Conservation (phyloP, 2,797 vertebrate genomes). For the Rachycentron canadum region DNA sequence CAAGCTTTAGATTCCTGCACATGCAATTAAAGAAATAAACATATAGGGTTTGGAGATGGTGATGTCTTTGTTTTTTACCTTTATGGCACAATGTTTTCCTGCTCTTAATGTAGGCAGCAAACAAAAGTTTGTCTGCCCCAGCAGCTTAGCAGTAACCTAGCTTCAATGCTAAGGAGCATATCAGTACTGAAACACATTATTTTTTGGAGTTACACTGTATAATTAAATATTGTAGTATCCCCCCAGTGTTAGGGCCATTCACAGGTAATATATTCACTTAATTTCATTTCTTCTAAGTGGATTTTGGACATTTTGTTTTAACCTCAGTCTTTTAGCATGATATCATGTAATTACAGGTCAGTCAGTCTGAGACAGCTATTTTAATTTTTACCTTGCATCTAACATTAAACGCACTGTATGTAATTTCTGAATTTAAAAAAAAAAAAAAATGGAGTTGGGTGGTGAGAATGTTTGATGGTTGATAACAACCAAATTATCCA, state of each 20-base stretch:
- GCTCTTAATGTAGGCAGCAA: not conserved
- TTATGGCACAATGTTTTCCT: not conserved
- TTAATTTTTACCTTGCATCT: not conserved
- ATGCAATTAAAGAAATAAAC: not conserved
- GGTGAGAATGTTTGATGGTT: no score
- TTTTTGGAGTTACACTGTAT: not conserved
- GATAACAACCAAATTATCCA: no score
- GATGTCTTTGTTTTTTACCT: not conserved
- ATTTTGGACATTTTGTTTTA: not conserved
- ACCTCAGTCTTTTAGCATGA: not conserved
- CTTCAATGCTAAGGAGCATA: not conserved
- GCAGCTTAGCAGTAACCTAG: not conserved
- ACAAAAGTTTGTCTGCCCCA: not conserved
- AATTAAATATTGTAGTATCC: not conserved
- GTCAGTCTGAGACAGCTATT: not conserved
- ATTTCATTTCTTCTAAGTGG: not conserved
- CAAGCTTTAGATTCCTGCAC: constrained; percentile 26
- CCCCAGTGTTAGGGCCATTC: not conserved
- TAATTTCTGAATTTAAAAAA: no score
- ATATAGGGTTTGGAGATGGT: not conserved
- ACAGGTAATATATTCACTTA: not conserved
- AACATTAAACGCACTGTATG: no score
- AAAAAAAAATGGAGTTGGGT: no score
- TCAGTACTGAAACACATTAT: not conserved
- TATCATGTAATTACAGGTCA: no score